A percentile compares a stretch with the other conserved stretches of the same genome.
Evolutionary conservation across 1,140 invertebrate genomes (phyloP).

Genomic region (Drosophila ohnishii): DNA sequence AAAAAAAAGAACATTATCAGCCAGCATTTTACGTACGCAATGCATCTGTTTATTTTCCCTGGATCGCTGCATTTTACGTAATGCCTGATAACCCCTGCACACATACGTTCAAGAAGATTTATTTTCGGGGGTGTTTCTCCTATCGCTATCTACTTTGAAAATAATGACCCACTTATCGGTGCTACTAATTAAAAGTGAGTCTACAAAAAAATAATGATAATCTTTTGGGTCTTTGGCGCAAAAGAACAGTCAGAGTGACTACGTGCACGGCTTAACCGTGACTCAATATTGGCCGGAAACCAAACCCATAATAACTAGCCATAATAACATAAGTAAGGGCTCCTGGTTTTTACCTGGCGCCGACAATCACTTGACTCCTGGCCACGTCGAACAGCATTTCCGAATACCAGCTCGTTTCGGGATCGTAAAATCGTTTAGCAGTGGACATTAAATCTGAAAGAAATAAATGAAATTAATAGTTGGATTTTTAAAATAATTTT

Average conservation of each 20-base stretch:
- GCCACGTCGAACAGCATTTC: slow-evolving; percentile 92
- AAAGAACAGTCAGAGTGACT: slow-evolving; percentile 47
- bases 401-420: slow-evolving; percentile 88
- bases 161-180: slow-evolving; percentile 50
- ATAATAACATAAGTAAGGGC: slow-evolving; percentile 15
- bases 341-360: slow-evolving; percentile 87
- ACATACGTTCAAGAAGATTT: slow-evolving; percentile 5
- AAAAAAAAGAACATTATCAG: slow-evolving; percentile 37
- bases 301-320: slow-evolving; percentile 1
- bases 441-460: slow-evolving; percentile 85
- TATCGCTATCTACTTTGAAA: slow-evolving; percentile 40
- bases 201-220: slow-evolving; percentile 1
- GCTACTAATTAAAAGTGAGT: slow-evolving; percentile 40
- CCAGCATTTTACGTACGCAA: slow-evolving; percentile 34
- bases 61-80: slow-evolving; percentile 38
- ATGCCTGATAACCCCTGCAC: slow-evolving; percentile 36
- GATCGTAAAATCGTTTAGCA: slow-evolving; percentile 86
- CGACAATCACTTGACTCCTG: slow-evolving; percentile 91
- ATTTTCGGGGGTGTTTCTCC: slow-evolving; percentile 36
- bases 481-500: background rate
- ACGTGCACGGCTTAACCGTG: slow-evolving; percentile 13
- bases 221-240: slow-evolving; percentile 18
- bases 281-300: slow-evolving; percentile 47
- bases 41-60: slow-evolving; percentile 47
- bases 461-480: background rate